These are phyloP conservation scores for Kuschelorhynchus macadamiae DNA, from an alignment of 2,888 invertebrate species.

Conservation along the genomic window DNA sequence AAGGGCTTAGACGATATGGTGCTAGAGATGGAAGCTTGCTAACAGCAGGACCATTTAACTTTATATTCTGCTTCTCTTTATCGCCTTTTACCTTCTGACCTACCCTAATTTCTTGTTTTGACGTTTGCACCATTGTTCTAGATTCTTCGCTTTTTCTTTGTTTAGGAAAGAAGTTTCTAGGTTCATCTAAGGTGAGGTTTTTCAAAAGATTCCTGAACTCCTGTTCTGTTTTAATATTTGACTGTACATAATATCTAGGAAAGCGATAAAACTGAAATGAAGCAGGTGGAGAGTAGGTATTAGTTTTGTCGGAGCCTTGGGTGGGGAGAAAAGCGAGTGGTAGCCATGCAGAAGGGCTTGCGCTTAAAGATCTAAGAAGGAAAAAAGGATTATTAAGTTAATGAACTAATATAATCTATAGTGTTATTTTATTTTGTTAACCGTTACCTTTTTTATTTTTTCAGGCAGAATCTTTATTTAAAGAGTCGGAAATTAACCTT, in stretches of 20 bases:
- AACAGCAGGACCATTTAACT: background rate
- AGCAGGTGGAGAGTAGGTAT: conserved; percentile 15
- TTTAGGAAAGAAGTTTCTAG: conserved; percentile 24
- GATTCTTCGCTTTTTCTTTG: background rate
- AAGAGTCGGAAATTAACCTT: too few species aligned
- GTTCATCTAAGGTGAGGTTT: conserved; percentile 12
- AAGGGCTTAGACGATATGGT: conserved; percentile 62
- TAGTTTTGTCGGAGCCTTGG: conserved; percentile 23
- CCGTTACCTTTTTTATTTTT: too few species aligned
- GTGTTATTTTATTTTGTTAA: too few species aligned
- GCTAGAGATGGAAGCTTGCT: conserved; percentile 39
- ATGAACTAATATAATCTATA: too few species aligned
- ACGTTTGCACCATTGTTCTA: background rate
- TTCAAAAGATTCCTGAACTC: conserved; percentile 16
- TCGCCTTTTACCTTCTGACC: background rate
- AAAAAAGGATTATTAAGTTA: conserved; percentile 48
- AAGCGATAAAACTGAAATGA: conserved; percentile 46
- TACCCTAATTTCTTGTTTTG: conserved; percentile 3
- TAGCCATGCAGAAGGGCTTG: conserved; percentile 34
- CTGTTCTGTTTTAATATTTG: conserved; percentile 10
- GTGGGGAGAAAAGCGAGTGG: conserved; percentile 19
- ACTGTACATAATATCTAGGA: conserved; percentile 48
- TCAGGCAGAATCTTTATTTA: too few species aligned
- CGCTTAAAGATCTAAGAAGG: conserved; percentile 45
- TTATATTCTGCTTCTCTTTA: background rate